Conservation (phyloP, 2,113 vertebrate species). For the Podiceps cristatus region DNA sequence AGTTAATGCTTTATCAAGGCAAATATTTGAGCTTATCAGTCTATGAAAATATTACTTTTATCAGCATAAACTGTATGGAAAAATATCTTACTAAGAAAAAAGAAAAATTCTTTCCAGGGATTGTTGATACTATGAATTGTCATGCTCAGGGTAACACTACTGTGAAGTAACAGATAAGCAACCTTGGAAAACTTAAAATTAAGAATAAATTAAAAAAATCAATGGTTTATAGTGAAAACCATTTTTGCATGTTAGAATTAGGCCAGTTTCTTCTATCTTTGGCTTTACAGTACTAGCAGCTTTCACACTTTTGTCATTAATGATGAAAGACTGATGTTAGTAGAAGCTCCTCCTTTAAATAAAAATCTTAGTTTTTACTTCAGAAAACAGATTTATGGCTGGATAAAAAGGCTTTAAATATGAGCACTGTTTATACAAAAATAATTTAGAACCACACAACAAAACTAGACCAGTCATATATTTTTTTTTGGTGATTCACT, state of each 20-base stretch:
- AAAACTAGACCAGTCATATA: neutral
- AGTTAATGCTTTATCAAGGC: neutral
- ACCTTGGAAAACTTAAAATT: neutral
- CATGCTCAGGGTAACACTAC: neutral
- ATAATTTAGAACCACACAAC: neutral
- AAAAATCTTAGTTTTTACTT: neutral
- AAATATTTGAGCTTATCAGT: constrained; percentile 24
- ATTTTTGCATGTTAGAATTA: neutral
- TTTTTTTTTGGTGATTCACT: neutral
- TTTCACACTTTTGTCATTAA: neutral
- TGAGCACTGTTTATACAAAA: neutral
- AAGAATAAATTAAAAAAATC: neutral
- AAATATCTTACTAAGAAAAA: neutral
- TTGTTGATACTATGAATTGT: neutral
- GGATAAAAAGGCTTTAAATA: neutral
- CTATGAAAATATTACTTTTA: neutral
- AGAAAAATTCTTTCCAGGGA: neutral
- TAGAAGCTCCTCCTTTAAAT: neutral
- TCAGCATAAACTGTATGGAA: neutral
- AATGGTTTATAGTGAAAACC: neutral
- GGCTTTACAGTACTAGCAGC: neutral
- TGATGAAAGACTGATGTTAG: neutral
- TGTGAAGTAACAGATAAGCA: constrained; percentile 20
- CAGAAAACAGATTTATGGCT: neutral
- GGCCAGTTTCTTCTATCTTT: neutral